Evolutionary conservation across 2,113 vertebrate genomes (phyloP).

Genomic region (Benitochromis conjunctus): DNA sequence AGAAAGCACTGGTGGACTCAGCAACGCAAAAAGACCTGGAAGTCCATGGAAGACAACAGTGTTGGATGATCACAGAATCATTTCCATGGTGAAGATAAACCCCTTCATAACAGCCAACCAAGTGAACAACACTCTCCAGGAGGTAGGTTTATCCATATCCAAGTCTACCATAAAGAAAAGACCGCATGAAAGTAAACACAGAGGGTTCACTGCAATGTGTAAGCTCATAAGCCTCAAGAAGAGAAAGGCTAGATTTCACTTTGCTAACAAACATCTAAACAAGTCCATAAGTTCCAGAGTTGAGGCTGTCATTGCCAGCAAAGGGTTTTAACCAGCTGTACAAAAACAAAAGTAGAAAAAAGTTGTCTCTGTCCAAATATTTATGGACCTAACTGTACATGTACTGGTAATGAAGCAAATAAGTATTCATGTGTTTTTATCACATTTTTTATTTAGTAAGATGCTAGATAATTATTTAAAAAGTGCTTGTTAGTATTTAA

Average conservation of each 20-base stretch:
- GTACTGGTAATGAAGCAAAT: background rate
- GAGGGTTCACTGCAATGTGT: no score
- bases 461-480: background rate
- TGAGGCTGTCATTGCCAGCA: no score
- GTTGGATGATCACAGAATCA: background rate
- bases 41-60: background rate
- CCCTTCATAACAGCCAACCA: background rate
- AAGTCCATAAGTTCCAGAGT: no score
- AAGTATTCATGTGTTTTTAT: background rate
- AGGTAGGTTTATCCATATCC: background rate
- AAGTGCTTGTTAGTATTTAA: accelerated
- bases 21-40: no score
- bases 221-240: no score
- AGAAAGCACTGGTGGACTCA: background rate
- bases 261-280: no score
- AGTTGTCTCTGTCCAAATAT: no score
- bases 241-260: no score
- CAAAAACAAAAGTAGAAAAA: no score
- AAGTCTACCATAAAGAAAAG: no score
- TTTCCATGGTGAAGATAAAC: background rate
- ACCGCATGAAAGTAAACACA: no score
- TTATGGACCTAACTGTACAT: background rate
- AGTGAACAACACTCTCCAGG: background rate
- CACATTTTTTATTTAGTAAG: background rate
- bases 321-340: no score